Conservation (phyloP, 2,888 invertebrate species). For the Baccha elongata region DNA sequence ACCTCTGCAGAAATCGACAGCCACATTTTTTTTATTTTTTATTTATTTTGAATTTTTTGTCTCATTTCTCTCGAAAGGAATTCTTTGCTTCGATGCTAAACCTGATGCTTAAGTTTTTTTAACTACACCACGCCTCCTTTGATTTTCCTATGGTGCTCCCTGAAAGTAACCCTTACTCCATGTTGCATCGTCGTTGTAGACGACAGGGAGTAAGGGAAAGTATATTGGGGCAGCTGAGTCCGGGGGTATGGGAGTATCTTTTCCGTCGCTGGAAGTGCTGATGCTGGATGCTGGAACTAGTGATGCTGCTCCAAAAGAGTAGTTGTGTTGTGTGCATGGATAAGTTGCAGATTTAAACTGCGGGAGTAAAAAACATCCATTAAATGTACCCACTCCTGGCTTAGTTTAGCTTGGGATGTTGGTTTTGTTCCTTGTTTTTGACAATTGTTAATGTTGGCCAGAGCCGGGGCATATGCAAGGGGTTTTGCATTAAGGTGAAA, state of each 20-base stretch:
- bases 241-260: no score
- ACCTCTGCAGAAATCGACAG: slow-evolving; percentile 65
- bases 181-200: no score
- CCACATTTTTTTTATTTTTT: slow-evolving; percentile 38
- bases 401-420: slow-evolving; percentile 26
- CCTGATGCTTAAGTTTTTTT: slow-evolving; percentile 61
- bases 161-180: neutral
- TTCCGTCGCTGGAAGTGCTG: slow-evolving; percentile 23
- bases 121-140: slow-evolving; percentile 68
- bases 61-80: slow-evolving; percentile 60
- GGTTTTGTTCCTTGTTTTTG: slow-evolving; percentile 40
- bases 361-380: slow-evolving; percentile 61
- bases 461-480: slow-evolving; percentile 24
- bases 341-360: slow-evolving; percentile 62
- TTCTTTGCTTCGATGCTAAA: slow-evolving; percentile 62
- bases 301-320: slow-evolving; percentile 33
- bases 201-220: no score
- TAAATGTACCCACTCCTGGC: slow-evolving; percentile 39
- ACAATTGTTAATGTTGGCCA: slow-evolving; percentile 57
- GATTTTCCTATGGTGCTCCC: slow-evolving; percentile 44
- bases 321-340: slow-evolving; percentile 45
- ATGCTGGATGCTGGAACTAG: slow-evolving; percentile 11
- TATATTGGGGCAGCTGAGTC: slow-evolving; percentile 6
- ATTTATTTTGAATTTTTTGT: slow-evolving; percentile 51
- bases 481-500: slow-evolving; percentile 54